Percentiles rank a stretch among this genome's conserved stretches.
These are phyloP conservation scores for Nematopogon swammerdamellus DNA, from an alignment of 2,888 invertebrate genomes.

Conservation along the genomic window DNA sequence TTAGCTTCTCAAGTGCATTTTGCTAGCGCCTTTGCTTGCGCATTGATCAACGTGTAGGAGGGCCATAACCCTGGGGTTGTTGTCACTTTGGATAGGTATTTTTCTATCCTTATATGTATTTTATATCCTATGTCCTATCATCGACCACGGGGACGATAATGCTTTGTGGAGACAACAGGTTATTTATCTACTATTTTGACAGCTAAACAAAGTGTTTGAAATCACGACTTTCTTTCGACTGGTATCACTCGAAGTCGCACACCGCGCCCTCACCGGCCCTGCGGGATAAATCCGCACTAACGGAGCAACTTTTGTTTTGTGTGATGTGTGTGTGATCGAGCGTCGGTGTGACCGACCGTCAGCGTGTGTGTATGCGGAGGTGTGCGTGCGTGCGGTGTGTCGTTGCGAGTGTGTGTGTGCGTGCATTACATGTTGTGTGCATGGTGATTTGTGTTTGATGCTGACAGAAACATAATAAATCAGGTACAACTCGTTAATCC, in stretches of 20 bases:
- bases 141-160: too few species aligned
- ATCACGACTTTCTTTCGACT: background rate
- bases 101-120: too few species aligned
- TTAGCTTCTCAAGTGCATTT: too few species aligned
- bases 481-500: conserved; percentile 47
- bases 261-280: background rate
- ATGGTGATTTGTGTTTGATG: conserved; percentile 58
- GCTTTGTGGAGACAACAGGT: too few species aligned
- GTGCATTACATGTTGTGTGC: conserved; percentile 56
- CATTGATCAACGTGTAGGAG: too few species aligned
- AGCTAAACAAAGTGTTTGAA: too few species aligned
- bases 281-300: conserved; percentile 6
- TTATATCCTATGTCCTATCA: too few species aligned
- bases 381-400: conserved; percentile 48
- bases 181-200: too few species aligned
- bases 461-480: conserved; percentile 54
- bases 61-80: too few species aligned
- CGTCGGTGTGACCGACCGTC: background rate
- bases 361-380: conserved; percentile 18
- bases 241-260: background rate
- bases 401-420: conserved; percentile 35
- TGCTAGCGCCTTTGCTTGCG: too few species aligned
- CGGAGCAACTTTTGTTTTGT: conserved; percentile 11
- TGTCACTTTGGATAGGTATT: too few species aligned
- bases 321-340: conserved; percentile 9